Evolutionary conservation across 92 coral and sea anemone species (phyloP).

Genomic region (Phenganax stokvisi): DNA sequence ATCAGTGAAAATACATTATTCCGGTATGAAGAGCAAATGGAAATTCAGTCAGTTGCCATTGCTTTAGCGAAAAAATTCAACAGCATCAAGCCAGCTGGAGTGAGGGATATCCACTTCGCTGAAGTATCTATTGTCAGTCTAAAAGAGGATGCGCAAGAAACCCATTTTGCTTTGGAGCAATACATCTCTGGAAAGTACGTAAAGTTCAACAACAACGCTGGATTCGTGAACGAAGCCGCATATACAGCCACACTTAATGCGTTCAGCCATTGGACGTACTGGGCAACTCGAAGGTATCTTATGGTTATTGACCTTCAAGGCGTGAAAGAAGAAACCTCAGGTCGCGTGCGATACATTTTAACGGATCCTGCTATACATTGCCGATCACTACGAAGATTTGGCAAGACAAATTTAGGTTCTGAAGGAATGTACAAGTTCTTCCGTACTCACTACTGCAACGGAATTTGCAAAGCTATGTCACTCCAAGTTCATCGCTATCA

Average conservation of each 20-base stretch:
- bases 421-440: conserved; percentile 28
- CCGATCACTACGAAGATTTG: conserved; percentile 3
- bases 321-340: conserved; percentile 27
- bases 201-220: conserved; percentile 36
- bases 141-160: not conserved
- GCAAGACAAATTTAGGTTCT: conserved; percentile 23
- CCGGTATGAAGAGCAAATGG: conserved; percentile 32
- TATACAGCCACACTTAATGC: conserved; percentile 31
- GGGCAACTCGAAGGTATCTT: conserved; percentile 13
- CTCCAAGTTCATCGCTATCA: conserved; percentile 18
- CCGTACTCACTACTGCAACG: conserved; percentile 33
- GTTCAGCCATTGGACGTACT: conserved; percentile 34
- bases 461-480: conserved; percentile 28
- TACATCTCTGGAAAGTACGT: conserved; percentile 22
- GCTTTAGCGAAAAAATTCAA: conserved; percentile 27
- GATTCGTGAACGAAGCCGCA: conserved; percentile 19
- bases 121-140: conserved; percentile 24
- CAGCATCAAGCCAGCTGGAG: conserved; percentile 25
- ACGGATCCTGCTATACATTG: conserved; percentile 39
- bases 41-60: conserved; percentile 27
- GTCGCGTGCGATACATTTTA: not conserved
- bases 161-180: conserved; percentile 25
- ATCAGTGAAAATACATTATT: not conserved
- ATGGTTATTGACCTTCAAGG: conserved; percentile 38
- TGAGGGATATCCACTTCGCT: conserved; percentile 21